phyloP scores from a whole-genome alignment of 2,888 invertebrate species.

The Pterostichus niger region DNA sequence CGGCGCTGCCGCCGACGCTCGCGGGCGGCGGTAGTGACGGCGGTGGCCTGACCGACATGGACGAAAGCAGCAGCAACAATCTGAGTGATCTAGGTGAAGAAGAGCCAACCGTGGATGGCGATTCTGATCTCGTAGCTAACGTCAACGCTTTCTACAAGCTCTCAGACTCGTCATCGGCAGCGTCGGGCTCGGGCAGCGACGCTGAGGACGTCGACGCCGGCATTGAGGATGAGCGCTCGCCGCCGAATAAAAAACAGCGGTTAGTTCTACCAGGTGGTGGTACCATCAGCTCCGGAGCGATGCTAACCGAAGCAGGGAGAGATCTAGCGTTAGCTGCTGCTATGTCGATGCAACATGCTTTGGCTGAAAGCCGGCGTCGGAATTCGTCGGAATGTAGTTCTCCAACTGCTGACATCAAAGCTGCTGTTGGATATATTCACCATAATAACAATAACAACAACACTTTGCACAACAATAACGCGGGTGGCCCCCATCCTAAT shows the following conservation, averaged over 20 bases:
- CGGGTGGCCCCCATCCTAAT: constrained; percentile 80
- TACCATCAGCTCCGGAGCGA: constrained; percentile 67
- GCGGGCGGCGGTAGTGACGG: constrained; percentile 80
- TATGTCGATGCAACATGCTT: constrained; percentile 76
- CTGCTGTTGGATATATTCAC: constrained; percentile 78
- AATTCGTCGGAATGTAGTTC: constrained; percentile 87
- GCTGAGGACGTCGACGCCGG: constrained; percentile 75
- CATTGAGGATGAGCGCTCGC: constrained; percentile 75
- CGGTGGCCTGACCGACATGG: constrained; percentile 79
- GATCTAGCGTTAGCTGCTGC: constrained; percentile 73
- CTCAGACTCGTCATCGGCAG: constrained; percentile 75
- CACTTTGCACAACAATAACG: constrained; percentile 82
- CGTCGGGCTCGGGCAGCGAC: constrained; percentile 77
- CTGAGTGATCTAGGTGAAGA: constrained; percentile 82
- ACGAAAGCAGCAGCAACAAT: constrained; percentile 81
- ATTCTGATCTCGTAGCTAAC: constrained; percentile 76
- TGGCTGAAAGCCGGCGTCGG: constrained; percentile 71
- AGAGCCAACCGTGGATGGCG: constrained; percentile 81
- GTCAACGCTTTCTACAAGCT: constrained; percentile 75
- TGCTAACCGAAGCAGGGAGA: constrained; percentile 69
- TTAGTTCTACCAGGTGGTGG: constrained; percentile 72
- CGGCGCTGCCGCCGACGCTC: constrained; percentile 72
- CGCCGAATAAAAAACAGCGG: constrained; percentile 76
- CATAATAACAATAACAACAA: constrained; percentile 82
- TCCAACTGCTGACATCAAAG: constrained; percentile 84